Conservation (phyloP, 37 sponge, comb jelly and placozoan genomes). For the Petrosia ficiformis region DNA sequence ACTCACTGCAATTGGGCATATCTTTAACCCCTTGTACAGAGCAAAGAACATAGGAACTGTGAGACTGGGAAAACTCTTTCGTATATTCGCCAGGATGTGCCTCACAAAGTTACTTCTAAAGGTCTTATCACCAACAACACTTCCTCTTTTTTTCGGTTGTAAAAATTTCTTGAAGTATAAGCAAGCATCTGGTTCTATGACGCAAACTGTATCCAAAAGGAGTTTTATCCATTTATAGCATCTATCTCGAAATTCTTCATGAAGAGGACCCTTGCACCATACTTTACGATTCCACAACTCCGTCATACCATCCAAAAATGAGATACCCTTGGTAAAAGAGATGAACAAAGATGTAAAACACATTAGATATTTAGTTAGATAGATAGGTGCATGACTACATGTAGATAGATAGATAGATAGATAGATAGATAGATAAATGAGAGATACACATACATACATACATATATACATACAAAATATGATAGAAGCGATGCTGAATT, state of each 20-base stretch:
- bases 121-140: not conserved
- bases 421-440: too few species aligned
- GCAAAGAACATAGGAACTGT: constrained; percentile 9
- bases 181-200: not conserved
- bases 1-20: constrained; percentile 13
- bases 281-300: not conserved
- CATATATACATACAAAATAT: too few species aligned
- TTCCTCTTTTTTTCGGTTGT: not conserved
- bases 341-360: too few species aligned
- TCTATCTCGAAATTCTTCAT: not conserved
- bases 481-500: too few species aligned
- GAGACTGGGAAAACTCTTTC: not conserved
- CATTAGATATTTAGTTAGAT: too few species aligned
- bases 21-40: constrained; percentile 7
- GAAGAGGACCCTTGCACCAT: not conserved
- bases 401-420: too few species aligned
- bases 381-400: too few species aligned
- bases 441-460: too few species aligned
- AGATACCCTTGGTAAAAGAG: constrained; percentile 19
- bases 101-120: not conserved
- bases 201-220: not conserved
- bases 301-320: constrained; percentile 7
- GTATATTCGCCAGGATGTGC: not conserved
- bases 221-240: not conserved
- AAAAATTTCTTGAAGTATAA: not conserved